Evolutionary conservation across 2,888 invertebrate species (phyloP), one percentile per base, ranked within the genome.

Genomic region (Therioaphis trifolii): DNA sequence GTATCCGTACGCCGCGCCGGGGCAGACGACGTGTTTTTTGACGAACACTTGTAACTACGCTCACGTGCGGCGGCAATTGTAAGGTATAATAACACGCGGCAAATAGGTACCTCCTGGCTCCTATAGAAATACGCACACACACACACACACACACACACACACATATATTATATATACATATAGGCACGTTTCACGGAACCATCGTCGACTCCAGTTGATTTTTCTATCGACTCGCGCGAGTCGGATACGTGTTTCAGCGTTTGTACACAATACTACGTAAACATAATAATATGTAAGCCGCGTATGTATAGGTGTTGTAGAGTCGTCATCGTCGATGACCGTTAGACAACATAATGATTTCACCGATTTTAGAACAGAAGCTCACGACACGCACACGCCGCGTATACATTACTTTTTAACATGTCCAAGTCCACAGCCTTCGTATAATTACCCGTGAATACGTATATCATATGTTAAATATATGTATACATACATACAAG

Each of bases 351-450:
- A 72, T 52, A 5, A 29, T 71, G 29, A 72, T 72, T 72, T 72
- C 14, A 49, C 72, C 29, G 52, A 52, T 72, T 72, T 72, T n/a
- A 72, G 52, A 72, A 72, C 0, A 49, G 27, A 29, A 72, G 49
- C 43, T 71, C 71, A 52, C 52, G 52, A 52, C 72, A 52, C 72
- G 72, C 72, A 72, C 49, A 72, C 49, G n/a, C n/a, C n/a, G 21
- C 21, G 55, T n/a, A n/a, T n/a, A n/a, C n/a, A n/a, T n/a, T n/a
- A n/a, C n/a, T n/a, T n/a, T n/a, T n/a, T n/a, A n/a, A n/a, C n/a
- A n/a, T n/a, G n/a, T n/a, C n/a, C n/a, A 72, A 12, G 72, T 21
- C n/a, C 29, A 0, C n/a, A 15, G 49, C 14, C 12, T n/a, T 2
- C 24, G 49, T n/a, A n/a, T 49, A 2, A 27, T 18, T 21, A 49